Evolutionary conservation across 2,113 vertebrate species (phyloP).

Genomic region (Esox niger): DNA sequence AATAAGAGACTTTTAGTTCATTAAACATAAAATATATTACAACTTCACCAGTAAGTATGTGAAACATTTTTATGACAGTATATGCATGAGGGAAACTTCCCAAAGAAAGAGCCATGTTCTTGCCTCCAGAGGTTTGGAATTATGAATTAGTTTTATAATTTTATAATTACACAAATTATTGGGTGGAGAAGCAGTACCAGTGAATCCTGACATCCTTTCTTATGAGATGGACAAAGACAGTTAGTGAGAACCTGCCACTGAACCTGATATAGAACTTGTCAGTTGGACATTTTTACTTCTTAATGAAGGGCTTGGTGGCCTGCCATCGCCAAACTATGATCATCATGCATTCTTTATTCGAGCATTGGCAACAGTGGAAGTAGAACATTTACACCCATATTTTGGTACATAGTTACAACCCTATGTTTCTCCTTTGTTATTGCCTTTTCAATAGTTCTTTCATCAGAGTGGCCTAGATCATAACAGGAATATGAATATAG

Average conservation of each 20-base stretch:
- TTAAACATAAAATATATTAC: slow-evolving; percentile 60
- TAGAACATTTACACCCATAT: slow-evolving; percentile 53
- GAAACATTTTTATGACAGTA: too few species aligned
- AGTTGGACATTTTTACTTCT: slow-evolving; percentile 55
- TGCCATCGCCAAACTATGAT: slow-evolving; percentile 65
- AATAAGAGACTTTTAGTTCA: slow-evolving; percentile 48
- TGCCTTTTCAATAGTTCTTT: slow-evolving; percentile 6
- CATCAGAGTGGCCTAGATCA: slow-evolving; percentile 41
- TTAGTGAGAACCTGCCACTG: slow-evolving; percentile 55
- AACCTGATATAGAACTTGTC: slow-evolving; percentile 55
- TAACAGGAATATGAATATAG: slow-evolving; percentile 50
- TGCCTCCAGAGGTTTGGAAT: slow-evolving; percentile 63
- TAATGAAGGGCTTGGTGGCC: slow-evolving; percentile 76
- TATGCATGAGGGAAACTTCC: slow-evolving; percentile 59
- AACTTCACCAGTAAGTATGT: slow-evolving; percentile 57
- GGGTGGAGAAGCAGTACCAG: slow-evolving; percentile 41
- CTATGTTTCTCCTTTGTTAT: slow-evolving; percentile 39
- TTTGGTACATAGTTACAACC: slow-evolving; percentile 32
- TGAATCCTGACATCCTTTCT: slow-evolving; percentile 63
- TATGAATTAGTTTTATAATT: slow-evolving; percentile 78
- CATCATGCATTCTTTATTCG: slow-evolving; percentile 50
- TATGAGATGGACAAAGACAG: slow-evolving; percentile 62
- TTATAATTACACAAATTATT: too few species aligned
- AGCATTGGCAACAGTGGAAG: slow-evolving; percentile 48
- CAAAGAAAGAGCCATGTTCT: slow-evolving; percentile 68